phyloP scores from a whole-genome alignment of 2,888 invertebrate species.

The Erebia aethiops region DNA sequence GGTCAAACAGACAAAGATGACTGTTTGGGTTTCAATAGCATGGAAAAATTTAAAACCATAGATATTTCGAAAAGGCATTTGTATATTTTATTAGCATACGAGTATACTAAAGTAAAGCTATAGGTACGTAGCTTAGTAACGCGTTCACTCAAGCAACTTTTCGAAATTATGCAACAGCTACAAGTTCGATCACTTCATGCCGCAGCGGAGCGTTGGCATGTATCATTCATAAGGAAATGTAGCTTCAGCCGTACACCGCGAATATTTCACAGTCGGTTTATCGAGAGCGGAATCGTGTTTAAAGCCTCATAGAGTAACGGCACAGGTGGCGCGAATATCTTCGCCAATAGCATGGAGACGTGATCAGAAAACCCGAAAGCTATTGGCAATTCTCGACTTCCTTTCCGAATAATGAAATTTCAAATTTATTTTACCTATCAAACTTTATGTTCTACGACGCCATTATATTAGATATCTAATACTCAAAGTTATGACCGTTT shows the following conservation, averaged over 20 bases:
- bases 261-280: slow-evolving; percentile 80
- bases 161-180: slow-evolving; percentile 60
- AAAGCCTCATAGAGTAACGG: slow-evolving; percentile 75
- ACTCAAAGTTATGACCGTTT: slow-evolving; percentile 24
- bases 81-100: no score
- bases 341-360: slow-evolving; percentile 78
- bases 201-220: slow-evolving; percentile 60
- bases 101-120: neutral
- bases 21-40: no score
- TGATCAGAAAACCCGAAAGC: slow-evolving; percentile 77
- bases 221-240: slow-evolving; percentile 79
- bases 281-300: slow-evolving; percentile 74
- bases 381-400: slow-evolving; percentile 76
- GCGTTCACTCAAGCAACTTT: slow-evolving; percentile 47
- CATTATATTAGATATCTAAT: slow-evolving; percentile 63
- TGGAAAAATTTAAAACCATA: no score
- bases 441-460: slow-evolving; percentile 63
- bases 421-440: slow-evolving; percentile 71
- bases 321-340: slow-evolving; percentile 79
- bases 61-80: no score
- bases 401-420: slow-evolving; percentile 81
- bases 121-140: slow-evolving; percentile 13
- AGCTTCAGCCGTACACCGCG: slow-evolving; percentile 64
- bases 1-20: no score
- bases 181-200: slow-evolving; percentile 51